Conservation (phyloP, 2,888 invertebrate genomes). For the Cosmorhoe ocellata region DNA sequence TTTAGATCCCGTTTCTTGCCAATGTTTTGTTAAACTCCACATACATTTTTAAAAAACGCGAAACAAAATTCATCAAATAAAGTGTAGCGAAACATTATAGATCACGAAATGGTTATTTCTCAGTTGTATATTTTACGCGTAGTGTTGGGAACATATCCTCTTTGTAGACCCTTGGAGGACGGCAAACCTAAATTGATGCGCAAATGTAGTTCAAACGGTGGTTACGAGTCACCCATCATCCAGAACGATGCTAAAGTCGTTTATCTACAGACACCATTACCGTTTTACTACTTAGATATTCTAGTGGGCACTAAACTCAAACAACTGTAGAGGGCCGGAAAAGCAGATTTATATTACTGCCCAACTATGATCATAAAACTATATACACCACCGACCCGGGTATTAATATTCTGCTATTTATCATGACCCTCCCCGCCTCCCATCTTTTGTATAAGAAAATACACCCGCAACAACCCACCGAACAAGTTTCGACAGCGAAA, state of each 20-base stretch:
- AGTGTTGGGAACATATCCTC: no score
- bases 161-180: no score
- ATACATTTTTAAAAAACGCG: no score
- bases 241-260: conserved; percentile 34
- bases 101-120: no score
- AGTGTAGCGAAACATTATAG: no score
- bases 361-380: conserved; percentile 82
- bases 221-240: conserved; percentile 27
- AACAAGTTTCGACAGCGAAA: conserved; percentile 76
- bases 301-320: conserved; percentile 47
- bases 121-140: no score
- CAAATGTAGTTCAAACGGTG: background rate
- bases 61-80: no score
- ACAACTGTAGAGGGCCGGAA: conserved; percentile 61
- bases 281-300: conserved; percentile 37
- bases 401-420: conserved; percentile 80
- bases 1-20: no score
- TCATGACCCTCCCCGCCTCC: conserved; percentile 67
- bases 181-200: background rate
- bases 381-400: conserved; percentile 68
- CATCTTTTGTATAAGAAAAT: conserved; percentile 80
- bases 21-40: no score
- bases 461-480: conserved; percentile 68
- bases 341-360: conserved; percentile 78
- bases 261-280: conserved; percentile 32